phyloP scores from a whole-genome alignment of 1,140 invertebrate species.

The Tetraneura akinire region DNA sequence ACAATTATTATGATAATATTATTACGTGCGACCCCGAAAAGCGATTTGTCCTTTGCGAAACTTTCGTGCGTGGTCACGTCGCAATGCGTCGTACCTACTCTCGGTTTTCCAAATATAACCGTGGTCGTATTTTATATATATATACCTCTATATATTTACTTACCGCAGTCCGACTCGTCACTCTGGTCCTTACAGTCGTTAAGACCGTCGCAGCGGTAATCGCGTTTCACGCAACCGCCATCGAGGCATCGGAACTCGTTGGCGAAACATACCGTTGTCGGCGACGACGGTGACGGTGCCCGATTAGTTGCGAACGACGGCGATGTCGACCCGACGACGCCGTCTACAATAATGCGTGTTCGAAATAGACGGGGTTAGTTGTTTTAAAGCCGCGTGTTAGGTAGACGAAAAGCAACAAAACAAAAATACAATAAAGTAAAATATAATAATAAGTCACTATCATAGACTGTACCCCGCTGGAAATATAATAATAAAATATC shows the following conservation, averaged over 20 bases:
- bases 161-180: constrained; percentile 78
- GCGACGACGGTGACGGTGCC: neutral
- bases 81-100: neutral
- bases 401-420: constrained; percentile 40
- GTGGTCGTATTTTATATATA: too few relatives aligned
- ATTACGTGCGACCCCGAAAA: too few relatives aligned
- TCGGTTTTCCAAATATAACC: too few relatives aligned
- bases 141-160: too few relatives aligned
- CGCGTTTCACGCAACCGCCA: constrained; percentile 63
- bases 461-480: too few relatives aligned
- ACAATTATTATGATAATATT: too few relatives aligned
- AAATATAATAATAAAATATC: too few relatives aligned
- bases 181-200: constrained; percentile 72
- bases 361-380: neutral
- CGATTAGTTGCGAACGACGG: neutral
- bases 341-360: constrained; percentile 32
- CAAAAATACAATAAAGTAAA: constrained; percentile 27
- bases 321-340: neutral
- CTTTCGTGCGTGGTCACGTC: neutral
- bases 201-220: constrained; percentile 69
- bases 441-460: constrained; percentile 11
- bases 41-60: neutral
- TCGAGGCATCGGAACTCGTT: constrained; percentile 63
- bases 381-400: neutral
- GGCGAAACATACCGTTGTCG: constrained; percentile 52